Evolutionary conservation across 2,888 invertebrate species (phyloP).

Genomic region (Diplolepis rosae): DNA sequence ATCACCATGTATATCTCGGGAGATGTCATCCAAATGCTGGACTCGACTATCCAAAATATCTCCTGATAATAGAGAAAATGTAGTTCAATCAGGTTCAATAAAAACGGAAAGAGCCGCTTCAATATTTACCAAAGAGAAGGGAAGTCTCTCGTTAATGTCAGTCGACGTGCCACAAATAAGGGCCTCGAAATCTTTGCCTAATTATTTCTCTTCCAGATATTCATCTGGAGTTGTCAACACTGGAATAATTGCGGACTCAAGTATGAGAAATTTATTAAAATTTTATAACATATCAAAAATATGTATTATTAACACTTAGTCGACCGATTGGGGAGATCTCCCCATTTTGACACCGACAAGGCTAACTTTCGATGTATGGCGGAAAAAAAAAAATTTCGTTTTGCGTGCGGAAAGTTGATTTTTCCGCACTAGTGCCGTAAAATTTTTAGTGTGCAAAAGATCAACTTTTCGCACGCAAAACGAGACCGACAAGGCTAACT

Average conservation of each 20-base stretch:
- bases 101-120: neutral
- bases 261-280: neutral
- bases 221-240: neutral
- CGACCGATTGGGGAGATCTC: too few species aligned
- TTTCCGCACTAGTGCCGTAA: too few species aligned
- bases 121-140: neutral
- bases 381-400: too few species aligned
- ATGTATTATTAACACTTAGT: too few species aligned
- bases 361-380: too few species aligned
- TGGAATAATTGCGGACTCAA: too few species aligned
- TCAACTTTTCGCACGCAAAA: too few species aligned
- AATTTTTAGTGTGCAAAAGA: too few species aligned
- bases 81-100: neutral
- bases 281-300: neutral
- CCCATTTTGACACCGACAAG: too few species aligned
- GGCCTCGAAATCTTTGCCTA: conserved; percentile 1
- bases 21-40: neutral
- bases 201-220: conserved; percentile 5
- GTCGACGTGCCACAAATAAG: neutral
- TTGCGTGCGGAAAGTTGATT: too few species aligned
- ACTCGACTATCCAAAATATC: neutral
- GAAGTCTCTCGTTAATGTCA: neutral
- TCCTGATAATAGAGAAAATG: neutral
- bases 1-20: too few species aligned
- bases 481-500: too few species aligned